phyloP scores from a whole-genome alignment of 2,888 invertebrate genomes.

The Acrocera orbiculus region DNA sequence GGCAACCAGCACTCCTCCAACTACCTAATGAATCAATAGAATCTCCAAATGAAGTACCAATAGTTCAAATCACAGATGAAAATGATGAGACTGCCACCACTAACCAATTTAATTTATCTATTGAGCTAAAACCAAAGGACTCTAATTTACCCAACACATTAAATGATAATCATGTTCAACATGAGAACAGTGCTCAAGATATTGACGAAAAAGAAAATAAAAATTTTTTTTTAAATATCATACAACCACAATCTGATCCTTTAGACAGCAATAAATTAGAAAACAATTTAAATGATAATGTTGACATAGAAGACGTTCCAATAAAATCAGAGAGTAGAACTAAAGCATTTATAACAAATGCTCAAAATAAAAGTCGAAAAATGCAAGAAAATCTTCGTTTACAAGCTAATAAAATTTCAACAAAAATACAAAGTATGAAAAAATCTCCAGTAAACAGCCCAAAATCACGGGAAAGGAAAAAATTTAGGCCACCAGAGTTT shows the following conservation, averaged over 20 bases:
- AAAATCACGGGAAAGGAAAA: constrained; percentile 25
- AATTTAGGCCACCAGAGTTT: constrained; percentile 28
- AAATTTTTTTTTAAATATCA: constrained; percentile 40
- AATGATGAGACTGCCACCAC: too few species aligned
- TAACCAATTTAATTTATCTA: too few species aligned
- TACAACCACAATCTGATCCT: constrained; percentile 36
- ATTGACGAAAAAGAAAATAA: constrained; percentile 45
- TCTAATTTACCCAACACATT: constrained; percentile 25
- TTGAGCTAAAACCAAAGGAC: too few species aligned
- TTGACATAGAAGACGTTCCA: constrained; percentile 44
- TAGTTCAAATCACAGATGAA: constrained; percentile 4
- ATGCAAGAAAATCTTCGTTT: constrained; percentile 48
- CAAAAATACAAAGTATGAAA: constrained; percentile 44
- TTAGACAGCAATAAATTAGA: too few species aligned
- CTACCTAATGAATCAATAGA: not conserved
- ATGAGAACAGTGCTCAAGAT: constrained; percentile 35
- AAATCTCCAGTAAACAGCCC: constrained; percentile 31
- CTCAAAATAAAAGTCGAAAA: constrained; percentile 35
- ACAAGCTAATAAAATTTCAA: constrained; percentile 55
- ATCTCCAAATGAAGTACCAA: not conserved
- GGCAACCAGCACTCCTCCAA: constrained; percentile 30
- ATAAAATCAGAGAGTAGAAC: constrained; percentile 38
- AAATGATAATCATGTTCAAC: constrained; percentile 32
- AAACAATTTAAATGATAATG: too few species aligned
- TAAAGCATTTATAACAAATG: constrained; percentile 33